A percentile compares a stretch with the other conserved stretches of the same genome.
These are phyloP conservation scores for Plagodis dolabraria DNA, from an alignment of 2,888 invertebrate species.

Conservation along the genomic window DNA sequence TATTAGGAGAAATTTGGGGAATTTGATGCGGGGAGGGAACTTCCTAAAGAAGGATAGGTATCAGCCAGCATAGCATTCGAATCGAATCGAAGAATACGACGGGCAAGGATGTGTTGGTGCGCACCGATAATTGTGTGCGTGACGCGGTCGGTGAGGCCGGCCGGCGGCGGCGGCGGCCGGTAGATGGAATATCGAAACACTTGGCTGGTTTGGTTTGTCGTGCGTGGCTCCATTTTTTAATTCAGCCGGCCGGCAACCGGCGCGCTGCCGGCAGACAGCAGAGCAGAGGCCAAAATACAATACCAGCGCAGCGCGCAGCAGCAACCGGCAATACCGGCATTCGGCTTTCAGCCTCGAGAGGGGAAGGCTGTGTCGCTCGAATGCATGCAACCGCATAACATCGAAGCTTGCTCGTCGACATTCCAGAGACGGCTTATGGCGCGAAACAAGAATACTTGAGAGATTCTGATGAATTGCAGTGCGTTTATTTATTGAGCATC, in stretches of 20 bases:
- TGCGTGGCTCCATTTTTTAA: slow-evolving; percentile 7
- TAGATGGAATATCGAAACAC: slow-evolving; percentile 29
- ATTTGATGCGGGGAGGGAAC: slow-evolving; percentile 54
- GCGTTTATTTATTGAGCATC: too few species aligned
- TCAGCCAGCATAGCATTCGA: slow-evolving; percentile 53
- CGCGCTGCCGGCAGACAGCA: slow-evolving; percentile 8
- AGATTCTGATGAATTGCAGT: slow-evolving; percentile 73
- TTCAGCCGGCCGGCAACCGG: slow-evolving; percentile 6
- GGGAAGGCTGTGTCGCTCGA: slow-evolving; percentile 55
- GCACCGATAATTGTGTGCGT: slow-evolving; percentile 57
- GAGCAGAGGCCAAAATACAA: too few species aligned
- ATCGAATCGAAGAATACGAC: slow-evolving; percentile 57
- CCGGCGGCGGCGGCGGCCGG: slow-evolving; percentile 42
- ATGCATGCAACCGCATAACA: slow-evolving; percentile 56
- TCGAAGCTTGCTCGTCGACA: slow-evolving; percentile 74
- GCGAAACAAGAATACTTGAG: slow-evolving; percentile 78
- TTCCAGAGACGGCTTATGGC: slow-evolving; percentile 76
- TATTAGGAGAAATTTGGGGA: slow-evolving; percentile 4
- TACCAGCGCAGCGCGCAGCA: too few species aligned
- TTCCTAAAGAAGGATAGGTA: slow-evolving; percentile 67
- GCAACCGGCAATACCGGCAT: slow-evolving; percentile 37
- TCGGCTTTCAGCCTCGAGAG: slow-evolving; percentile 56
- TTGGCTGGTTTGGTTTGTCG: slow-evolving; percentile 29
- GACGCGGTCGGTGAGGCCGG: slow-evolving; percentile 35
- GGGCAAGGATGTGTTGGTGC: slow-evolving; percentile 59